Conservation (phyloP, 2,888 invertebrate species). For the Rhodophaea formosa region DNA sequence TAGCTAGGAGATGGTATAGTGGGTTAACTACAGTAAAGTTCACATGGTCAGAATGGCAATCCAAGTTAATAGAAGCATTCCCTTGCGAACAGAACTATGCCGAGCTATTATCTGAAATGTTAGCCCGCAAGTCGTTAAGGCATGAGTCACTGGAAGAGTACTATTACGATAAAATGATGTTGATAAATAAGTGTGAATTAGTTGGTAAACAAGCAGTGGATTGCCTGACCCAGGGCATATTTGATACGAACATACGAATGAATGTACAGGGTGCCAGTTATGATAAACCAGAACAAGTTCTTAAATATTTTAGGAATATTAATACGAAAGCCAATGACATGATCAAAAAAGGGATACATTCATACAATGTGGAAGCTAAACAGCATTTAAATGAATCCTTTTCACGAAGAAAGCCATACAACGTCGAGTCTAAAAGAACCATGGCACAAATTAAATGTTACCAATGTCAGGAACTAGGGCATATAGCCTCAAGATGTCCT, state of each 20-base stretch:
- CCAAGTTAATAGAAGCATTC: slow-evolving; percentile 23
- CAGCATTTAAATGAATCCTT: no score
- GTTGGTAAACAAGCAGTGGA: slow-evolving; percentile 24
- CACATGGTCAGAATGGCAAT: slow-evolving; percentile 28
- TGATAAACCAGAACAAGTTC: slow-evolving; percentile 2
- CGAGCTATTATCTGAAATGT: slow-evolving; percentile 26
- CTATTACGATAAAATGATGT: slow-evolving; percentile 28
- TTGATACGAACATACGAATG: slow-evolving; percentile 21
- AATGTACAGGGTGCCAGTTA: slow-evolving; percentile 14
- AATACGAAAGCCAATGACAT: no score
- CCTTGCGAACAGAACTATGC: slow-evolving; percentile 26
- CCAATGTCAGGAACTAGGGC: no score
- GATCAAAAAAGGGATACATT: no score
- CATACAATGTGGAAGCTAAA: no score
- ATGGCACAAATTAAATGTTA: no score
- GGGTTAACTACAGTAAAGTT: slow-evolving; percentile 25
- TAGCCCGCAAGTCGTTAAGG: not conserved
- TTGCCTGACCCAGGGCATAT: slow-evolving; percentile 25
- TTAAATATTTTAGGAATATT: slow-evolving; percentile 12
- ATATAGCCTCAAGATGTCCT: no score
- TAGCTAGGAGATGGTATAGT: slow-evolving; percentile 29
- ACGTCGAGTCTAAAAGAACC: no score
- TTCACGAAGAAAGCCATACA: no score
- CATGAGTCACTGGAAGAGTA: slow-evolving; percentile 25
- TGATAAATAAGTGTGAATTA: slow-evolving; percentile 26